Evolutionary conservation across 2,888 invertebrate genomes (phyloP).

Genomic region (Argyresthia albistria): DNA sequence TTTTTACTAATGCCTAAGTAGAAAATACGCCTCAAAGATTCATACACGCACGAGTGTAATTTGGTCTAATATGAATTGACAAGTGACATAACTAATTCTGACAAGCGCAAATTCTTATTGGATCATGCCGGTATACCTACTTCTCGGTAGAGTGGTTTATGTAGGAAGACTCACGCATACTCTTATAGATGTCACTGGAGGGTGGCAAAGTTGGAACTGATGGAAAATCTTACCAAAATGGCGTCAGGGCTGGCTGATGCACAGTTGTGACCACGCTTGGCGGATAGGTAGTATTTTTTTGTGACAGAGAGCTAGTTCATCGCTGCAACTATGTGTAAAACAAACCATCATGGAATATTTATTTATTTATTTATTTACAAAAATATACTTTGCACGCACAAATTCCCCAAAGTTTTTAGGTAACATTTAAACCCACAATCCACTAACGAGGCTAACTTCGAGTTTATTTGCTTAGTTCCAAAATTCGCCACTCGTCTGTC

Average conservation of each 20-base stretch:
- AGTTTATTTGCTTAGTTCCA: background rate
- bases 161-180: background rate
- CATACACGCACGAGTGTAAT: conserved; percentile 10
- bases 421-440: background rate
- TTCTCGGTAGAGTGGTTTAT: too few species aligned
- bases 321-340: too few species aligned
- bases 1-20: background rate
- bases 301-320: too few species aligned
- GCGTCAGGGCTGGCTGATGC: too few species aligned
- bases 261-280: too few species aligned
- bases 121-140: conserved; percentile 36
- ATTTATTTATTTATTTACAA: too few species aligned
- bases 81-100: conserved; percentile 50
- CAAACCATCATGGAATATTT: too few species aligned
- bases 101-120: conserved; percentile 56
- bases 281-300: too few species aligned
- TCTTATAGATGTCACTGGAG: background rate
- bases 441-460: background rate
- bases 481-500: background rate
- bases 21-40: conserved; percentile 11
- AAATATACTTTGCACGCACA: too few species aligned
- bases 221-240: background rate
- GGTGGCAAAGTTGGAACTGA: background rate
- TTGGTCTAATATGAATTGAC: conserved; percentile 32
- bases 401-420: background rate